phyloP scores from a whole-genome alignment of 2,113 vertebrate species.

The Bombycilla garrulus region DNA sequence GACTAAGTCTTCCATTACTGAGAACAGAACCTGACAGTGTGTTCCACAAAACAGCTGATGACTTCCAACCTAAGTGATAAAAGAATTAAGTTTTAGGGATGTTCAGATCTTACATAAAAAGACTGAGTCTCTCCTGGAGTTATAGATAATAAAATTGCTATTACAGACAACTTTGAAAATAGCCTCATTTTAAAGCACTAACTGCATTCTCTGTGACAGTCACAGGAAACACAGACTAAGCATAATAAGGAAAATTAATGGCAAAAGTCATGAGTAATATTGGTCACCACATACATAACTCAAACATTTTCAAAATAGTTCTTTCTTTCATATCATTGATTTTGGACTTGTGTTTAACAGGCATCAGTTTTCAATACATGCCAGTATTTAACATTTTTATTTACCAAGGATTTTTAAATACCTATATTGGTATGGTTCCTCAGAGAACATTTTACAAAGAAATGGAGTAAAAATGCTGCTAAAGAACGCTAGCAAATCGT shows the following conservation, averaged over 20 bases:
- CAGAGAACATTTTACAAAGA: not conserved
- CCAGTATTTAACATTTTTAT: not conserved
- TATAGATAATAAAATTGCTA: not conserved
- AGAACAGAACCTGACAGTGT: not conserved
- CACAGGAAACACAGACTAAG: not conserved
- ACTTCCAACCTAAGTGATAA: rapidly evolving
- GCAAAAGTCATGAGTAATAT: not conserved
- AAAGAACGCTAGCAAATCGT: not conserved
- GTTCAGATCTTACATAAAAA: not conserved
- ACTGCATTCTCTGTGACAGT: not conserved
- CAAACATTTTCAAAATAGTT: not conserved
- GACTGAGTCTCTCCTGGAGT: not conserved
- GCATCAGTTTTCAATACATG: not conserved
- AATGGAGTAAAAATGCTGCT: not conserved
- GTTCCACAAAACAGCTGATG: not conserved
- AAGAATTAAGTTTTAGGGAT: not conserved
- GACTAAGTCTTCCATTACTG: not conserved
- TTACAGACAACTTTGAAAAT: not conserved
- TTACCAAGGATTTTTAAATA: not conserved
- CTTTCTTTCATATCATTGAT: not conserved
- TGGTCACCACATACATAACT: not conserved
- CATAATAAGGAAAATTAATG: not conserved
- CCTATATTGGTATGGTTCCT: not conserved
- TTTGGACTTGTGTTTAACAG: not conserved
- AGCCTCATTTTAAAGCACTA: not conserved